phyloP scores from a whole-genome alignment of 1,140 invertebrate genomes.

The Polypedilum vanderplanki region DNA sequence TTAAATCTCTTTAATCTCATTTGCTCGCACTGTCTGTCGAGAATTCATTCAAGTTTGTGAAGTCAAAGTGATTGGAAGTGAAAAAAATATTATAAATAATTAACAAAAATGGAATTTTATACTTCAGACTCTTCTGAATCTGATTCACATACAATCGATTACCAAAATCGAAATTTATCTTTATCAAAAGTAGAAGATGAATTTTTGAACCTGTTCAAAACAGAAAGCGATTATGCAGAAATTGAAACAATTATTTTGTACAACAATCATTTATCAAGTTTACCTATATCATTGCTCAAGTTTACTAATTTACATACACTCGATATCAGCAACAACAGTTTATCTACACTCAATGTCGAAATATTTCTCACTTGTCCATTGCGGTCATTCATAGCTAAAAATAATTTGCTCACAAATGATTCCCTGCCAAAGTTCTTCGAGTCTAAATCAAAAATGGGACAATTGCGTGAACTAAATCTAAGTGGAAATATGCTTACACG shows the following conservation, averaged over 20 bases:
- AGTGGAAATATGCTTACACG: constrained; percentile 80
- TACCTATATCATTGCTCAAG: constrained; percentile 49
- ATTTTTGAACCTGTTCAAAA: constrained; percentile 48
- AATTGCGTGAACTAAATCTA: constrained; percentile 78
- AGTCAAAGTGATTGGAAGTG: not conserved
- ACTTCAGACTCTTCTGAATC: constrained; percentile 74
- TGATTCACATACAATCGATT: constrained; percentile 62
- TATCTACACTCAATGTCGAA: constrained; percentile 63
- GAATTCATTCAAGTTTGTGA: not conserved
- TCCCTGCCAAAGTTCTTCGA: constrained; percentile 78
- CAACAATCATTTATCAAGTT: constrained; percentile 56
- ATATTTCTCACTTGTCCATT: constrained; percentile 65
- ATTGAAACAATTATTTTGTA: constrained; percentile 62
- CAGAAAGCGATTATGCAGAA: constrained; percentile 44
- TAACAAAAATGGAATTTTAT: constrained; percentile 62
- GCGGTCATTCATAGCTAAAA: constrained; percentile 70
- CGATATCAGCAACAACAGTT: constrained; percentile 82
- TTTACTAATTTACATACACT: constrained; percentile 65
- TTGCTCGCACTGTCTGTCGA: not conserved
- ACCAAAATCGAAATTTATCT: constrained; percentile 59
- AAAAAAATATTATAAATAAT: not conserved
- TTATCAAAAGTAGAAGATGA: constrained; percentile 48
- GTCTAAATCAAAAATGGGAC: constrained; percentile 41
- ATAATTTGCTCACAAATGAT: constrained; percentile 75
- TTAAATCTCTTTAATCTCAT: not conserved